Evolutionary conservation across 1,140 invertebrate genomes (phyloP).

Genomic region (Telenomus remus): DNA sequence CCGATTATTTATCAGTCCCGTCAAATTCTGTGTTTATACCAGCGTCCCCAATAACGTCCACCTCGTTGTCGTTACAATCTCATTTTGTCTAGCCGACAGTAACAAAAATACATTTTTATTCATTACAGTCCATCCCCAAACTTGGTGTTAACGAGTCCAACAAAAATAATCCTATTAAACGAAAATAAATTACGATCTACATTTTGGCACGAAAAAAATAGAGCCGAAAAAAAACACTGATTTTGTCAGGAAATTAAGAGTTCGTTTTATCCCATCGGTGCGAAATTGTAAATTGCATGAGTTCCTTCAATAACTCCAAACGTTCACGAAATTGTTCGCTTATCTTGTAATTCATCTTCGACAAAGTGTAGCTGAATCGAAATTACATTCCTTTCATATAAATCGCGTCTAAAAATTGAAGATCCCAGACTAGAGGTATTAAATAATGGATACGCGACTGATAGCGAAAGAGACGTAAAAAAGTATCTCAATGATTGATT

Average conservation of each 20-base stretch:
- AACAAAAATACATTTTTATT: too few species aligned
- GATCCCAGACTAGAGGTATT: too few species aligned
- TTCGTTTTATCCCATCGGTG: neutral
- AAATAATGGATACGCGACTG: constrained; percentile 37
- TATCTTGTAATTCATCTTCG: constrained; percentile 25
- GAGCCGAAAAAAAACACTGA: neutral
- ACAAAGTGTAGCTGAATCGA: constrained; percentile 15
- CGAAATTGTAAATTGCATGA: constrained; percentile 16
- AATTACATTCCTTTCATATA: constrained; percentile 21
- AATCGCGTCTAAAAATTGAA: constrained; percentile 29
- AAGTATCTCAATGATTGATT: constrained; percentile 47
- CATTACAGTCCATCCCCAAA: too few species aligned
- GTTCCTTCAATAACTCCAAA: constrained; percentile 22
- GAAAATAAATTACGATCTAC: too few species aligned
- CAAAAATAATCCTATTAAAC: too few species aligned
- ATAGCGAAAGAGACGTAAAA: constrained; percentile 26
- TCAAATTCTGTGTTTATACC: constrained; percentile 55
- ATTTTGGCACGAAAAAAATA: neutral
- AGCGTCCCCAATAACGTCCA: constrained; percentile 56
- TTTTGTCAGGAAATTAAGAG: constrained; percentile 22
- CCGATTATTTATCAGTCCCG: constrained; percentile 71
- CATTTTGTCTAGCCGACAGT: too few species aligned
- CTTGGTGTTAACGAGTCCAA: too few species aligned
- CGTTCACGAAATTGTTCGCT: constrained; percentile 24
- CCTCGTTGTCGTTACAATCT: constrained; percentile 55